These are phyloP conservation scores for Neodiprion fabricii DNA, from an alignment of 1,140 invertebrate genomes.

Conservation along the genomic window DNA sequence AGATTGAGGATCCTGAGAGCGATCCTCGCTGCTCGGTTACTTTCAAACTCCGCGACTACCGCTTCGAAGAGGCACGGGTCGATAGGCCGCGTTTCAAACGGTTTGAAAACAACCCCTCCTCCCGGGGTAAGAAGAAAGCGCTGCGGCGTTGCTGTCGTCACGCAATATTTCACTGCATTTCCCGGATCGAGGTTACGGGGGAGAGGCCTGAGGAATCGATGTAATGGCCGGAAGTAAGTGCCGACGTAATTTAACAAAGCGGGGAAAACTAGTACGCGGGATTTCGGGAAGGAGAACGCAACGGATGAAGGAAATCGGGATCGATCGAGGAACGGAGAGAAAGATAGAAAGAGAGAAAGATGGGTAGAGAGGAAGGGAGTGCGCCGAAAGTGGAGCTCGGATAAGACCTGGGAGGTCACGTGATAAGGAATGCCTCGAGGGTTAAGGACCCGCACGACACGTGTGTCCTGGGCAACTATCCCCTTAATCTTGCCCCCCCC, in stretches of 20 bases:
- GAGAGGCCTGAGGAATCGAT: no score
- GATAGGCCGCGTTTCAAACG: not conserved
- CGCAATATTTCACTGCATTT: no score
- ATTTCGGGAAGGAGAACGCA: conserved; percentile 14
- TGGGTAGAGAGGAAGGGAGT: conserved; percentile 2
- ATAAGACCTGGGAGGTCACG: conserved; percentile 5
- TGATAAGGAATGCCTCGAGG: conserved; percentile 6
- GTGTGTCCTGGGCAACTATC: not conserved
- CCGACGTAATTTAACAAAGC: no score
- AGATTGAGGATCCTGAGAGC: not conserved
- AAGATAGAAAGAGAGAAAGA: conserved; percentile 27
- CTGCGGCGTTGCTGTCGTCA: no score
- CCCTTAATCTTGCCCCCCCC: not conserved
- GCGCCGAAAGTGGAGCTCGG: not conserved
- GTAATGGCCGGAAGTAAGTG: no score
- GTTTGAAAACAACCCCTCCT: conserved; percentile 25
- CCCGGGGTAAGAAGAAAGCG: no score
- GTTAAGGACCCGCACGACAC: conserved; percentile 1
- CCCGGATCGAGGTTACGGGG: no score
- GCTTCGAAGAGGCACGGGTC: not conserved
- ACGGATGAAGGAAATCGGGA: not conserved
- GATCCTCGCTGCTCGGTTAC: not conserved
- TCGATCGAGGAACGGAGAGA: conserved; percentile 11
- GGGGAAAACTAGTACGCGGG: conserved; percentile 10
- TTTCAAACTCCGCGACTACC: not conserved